Evolutionary conservation across 2,888 invertebrate species (phyloP), one percentile per base, ranked within the genome.

Genomic region (Euphydryas editha): DNA sequence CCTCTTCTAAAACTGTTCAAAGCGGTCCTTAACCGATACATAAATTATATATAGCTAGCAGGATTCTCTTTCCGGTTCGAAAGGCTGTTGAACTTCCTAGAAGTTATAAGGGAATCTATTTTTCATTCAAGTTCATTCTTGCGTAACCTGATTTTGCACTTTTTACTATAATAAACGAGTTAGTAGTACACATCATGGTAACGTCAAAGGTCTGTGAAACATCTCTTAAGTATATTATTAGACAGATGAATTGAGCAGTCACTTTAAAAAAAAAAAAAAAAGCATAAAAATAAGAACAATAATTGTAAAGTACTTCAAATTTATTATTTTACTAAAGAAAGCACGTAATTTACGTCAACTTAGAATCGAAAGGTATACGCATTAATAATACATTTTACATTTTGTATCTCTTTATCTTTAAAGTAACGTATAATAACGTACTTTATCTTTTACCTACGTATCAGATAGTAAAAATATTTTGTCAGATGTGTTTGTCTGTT

Each of bases 141-240:
- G 92, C 89, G 88, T 90, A 92, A 91, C 91, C 83, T 72, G 87
- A 81, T 80, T 88, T 86, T 89, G 87, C 87, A 36, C 79, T 83
- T 81, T 79, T 83, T 82, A 84, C 84, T 81, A 78, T 81, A 80
- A 73, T 76, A 77, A 78, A 80, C 79, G 65, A 73, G 78, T 80
- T 76, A 76, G 73, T 73, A 67, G 70, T 73, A 73, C 24, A 73
- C 59, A 59, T 57, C 66, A 61, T 59, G 60, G 58, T 62, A 58
- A 60, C 60, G 44, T 56, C 51, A 56, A 51, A 49, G 44, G 49
- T 56, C 59, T 68, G 56, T 37, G 59, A 62, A 68, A 69, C 62
- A 59, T 49, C 59, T 54, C 59, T 56, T 44, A 56, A 42, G 42
- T n/a, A 24, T 21, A 59, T 44, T 30, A 57, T 18, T 30, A 55